These are phyloP conservation scores for Cydia fagiglandana DNA, from an alignment of 1,140 invertebrate species.

Conservation along the genomic window DNA sequence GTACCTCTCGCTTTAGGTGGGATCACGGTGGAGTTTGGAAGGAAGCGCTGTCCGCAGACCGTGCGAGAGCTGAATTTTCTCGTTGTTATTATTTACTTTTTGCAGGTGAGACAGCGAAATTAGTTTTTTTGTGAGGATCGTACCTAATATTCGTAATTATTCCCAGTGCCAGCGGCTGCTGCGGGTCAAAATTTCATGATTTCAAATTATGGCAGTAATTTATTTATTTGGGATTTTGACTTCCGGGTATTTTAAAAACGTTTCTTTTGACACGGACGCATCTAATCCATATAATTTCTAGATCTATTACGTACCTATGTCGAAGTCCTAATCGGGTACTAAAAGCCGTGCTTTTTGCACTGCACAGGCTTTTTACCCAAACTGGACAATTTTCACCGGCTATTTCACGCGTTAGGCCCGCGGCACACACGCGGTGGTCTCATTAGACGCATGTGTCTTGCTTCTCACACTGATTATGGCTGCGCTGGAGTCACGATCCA, in stretches of 20 bases:
- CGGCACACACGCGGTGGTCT: constrained; percentile 48
- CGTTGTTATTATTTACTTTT: constrained; percentile 27
- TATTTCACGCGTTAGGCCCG: constrained; percentile 13
- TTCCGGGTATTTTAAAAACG: background rate
- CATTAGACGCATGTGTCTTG: constrained; percentile 46
- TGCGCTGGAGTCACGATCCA: background rate
- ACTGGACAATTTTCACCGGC: background rate
- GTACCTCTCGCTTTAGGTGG: constrained; percentile 39
- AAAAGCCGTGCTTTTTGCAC: background rate
- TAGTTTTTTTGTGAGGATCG: background rate
- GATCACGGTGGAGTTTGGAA: constrained; percentile 42
- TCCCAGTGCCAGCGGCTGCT: background rate
- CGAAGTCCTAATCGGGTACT: too few relatives aligned
- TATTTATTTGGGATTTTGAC: background rate
- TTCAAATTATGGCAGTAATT: background rate
- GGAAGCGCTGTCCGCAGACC: constrained; percentile 30
- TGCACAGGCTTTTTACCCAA: background rate
- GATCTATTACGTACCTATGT: too few relatives aligned
- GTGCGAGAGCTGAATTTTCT: constrained; percentile 41
- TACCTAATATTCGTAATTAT: too few relatives aligned
- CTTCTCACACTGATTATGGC: constrained; percentile 13
- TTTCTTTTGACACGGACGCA: too few relatives aligned
- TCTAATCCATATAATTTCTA: too few relatives aligned
- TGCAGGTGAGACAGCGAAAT: constrained; percentile 1
- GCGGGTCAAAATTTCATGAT: background rate